phyloP scores from a whole-genome alignment of 1,140 invertebrate genomes.

The Drosophila tani region DNA sequence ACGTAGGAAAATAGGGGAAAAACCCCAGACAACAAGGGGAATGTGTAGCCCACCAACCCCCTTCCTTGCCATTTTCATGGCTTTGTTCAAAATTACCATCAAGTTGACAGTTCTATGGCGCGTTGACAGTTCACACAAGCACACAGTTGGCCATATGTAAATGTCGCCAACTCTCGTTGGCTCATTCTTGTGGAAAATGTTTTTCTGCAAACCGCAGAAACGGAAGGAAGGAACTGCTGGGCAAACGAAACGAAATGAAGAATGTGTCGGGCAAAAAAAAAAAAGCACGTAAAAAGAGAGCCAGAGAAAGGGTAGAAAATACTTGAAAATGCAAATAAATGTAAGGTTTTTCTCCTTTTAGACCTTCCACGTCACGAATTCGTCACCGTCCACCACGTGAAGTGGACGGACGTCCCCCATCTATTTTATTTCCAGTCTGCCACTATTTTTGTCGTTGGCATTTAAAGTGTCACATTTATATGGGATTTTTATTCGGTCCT shows the following conservation, averaged over 20 bases:
- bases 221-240: constrained; percentile 77
- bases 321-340: constrained; percentile 84
- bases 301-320: constrained; percentile 22
- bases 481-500: constrained; percentile 76
- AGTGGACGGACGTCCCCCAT: constrained; percentile 8
- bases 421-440: constrained; percentile 7
- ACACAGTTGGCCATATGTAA: constrained; percentile 70
- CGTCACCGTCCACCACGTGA: constrained; percentile 72
- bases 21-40: constrained; percentile 25
- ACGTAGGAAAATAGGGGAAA: constrained; percentile 7
- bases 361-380: constrained; percentile 73
- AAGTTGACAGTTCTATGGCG: constrained; percentile 85
- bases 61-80: constrained; percentile 68
- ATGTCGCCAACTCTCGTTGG: constrained; percentile 68
- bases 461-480: constrained; percentile 83
- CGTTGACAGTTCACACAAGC: constrained; percentile 80
- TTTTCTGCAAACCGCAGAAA: constrained; percentile 67
- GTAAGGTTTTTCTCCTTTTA: constrained; percentile 53
- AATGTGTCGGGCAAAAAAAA: constrained; percentile 57
- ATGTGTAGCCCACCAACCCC: constrained; percentile 9
- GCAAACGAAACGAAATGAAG: constrained; percentile 74
- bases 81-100: constrained; percentile 82
- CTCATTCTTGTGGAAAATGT: constrained; percentile 82
- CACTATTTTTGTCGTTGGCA: constrained; percentile 82
- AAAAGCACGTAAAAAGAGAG: constrained; percentile 2